Percentiles rank a stretch among this genome's conserved stretches.
Conservation (phyloP, 2,113 vertebrate genomes). For the Baryphthengus martii region DNA sequence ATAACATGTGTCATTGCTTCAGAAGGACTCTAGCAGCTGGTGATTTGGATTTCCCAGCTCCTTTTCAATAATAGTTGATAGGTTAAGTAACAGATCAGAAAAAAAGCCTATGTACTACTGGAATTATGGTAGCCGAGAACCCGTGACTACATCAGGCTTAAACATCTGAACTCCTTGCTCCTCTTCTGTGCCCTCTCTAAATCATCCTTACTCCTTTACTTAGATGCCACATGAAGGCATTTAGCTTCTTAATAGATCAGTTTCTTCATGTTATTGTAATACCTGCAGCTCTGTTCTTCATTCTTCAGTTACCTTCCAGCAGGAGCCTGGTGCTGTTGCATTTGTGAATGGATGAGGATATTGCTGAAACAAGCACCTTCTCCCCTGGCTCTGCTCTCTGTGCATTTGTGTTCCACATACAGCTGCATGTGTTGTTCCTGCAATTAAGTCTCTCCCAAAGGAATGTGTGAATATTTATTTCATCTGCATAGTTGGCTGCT, state of each 20-base stretch:
- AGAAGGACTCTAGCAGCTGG: not conserved
- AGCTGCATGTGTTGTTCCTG: conserved; percentile 28
- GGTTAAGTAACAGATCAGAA: not conserved
- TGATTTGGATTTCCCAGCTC: not conserved
- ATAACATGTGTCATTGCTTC: not conserved
- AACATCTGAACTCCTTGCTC: not conserved
- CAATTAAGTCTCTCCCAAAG: conserved; percentile 23
- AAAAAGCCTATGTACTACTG: not conserved
- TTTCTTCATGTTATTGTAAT: not conserved
- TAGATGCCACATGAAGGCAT: not conserved
- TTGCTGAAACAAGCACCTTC: conserved; percentile 6
- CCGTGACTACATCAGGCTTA: not conserved
- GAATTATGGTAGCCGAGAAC: not conserved
- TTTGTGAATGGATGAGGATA: not conserved
- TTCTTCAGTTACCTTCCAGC: not conserved
- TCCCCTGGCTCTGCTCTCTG: not conserved
- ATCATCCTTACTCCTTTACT: not conserved
- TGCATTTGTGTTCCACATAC: not conserved
- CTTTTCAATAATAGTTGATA: not conserved
- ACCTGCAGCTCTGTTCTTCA: not conserved
- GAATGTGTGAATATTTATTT: conserved; percentile 23
- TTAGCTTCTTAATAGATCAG: not conserved
- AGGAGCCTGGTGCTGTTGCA: not conserved
- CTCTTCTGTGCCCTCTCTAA: not conserved
- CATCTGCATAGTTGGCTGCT: conserved; percentile 32